Base-by-base conservation (phyloP, 2,797 vertebrate genomes). In the Nannoperca australis region DNA sequence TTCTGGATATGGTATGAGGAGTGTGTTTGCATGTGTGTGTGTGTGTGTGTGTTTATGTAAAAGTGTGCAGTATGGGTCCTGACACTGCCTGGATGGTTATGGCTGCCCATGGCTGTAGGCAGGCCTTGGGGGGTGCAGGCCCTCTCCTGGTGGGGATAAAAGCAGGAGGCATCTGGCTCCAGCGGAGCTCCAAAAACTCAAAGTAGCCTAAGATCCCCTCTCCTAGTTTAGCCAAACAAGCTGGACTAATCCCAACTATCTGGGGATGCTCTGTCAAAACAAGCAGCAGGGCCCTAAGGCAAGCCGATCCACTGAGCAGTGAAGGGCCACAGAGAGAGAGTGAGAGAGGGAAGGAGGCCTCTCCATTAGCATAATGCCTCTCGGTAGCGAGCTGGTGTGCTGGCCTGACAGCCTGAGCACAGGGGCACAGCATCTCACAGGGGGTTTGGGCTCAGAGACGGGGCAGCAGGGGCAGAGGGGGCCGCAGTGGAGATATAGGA, bases 141-240 rank as follows among this genome's bases (percentile, higher is more conserved):
- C 95, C 96, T 95, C 95, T 97, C 96, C 96, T 97, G 96, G 96
- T 92, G 95, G 90, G 96, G 97, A 97, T 98, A 97, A 98, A 98
- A 98, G 96, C 90, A 94, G 95, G 86, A 95, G 96, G 97, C 97
- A 98, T 97, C 97, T 98, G 97, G 96, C 97, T 98, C 95, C 95
- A 96, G 94, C 86, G 96, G 94, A 96, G 96, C 96, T 96, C 96
- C 96, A 96, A 96, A 96, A 96, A 89, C 90, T 91, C 89, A 91
- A 92, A 96, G 96, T 97, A 97, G 96, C 96, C 96, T 94, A 96
- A 97, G 96, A 96, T 92, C 89, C 89, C 89, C 79, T 91, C 89
- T 93, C 96, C 96, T 97, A 95, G 97, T 99, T 98, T 98, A 98
- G 97, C 97, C 97, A 99, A 99, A 99, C 97, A 99, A 98, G 97